These are phyloP conservation scores for Peromyscus leucopus DNA, from an alignment of 2,113 vertebrate species.

Conservation along the genomic window DNA sequence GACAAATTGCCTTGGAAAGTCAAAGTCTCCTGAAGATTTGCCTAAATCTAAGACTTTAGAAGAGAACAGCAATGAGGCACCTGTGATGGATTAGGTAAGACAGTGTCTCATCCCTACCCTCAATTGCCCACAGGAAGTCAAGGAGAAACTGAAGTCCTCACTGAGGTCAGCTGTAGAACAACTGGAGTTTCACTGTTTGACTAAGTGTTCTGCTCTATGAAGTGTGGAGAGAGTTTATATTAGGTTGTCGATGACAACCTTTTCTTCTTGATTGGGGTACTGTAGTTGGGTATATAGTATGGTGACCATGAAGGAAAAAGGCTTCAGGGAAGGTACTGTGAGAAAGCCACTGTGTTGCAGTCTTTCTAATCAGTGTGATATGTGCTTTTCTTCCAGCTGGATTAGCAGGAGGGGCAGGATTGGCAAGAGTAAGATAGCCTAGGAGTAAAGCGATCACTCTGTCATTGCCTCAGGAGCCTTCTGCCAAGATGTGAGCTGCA, in stretches of 20 bases:
- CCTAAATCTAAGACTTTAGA: conserved; percentile 92
- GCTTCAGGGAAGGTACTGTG: conserved; percentile 85
- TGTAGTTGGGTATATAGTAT: conserved; percentile 95
- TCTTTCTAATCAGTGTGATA: neutral
- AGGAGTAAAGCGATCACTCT: neutral
- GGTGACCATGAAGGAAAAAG: conserved; percentile 93
- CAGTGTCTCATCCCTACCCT: neutral
- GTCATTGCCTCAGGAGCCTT: neutral
- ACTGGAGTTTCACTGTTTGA: neutral
- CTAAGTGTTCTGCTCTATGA: neutral
- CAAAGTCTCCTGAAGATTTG: neutral
- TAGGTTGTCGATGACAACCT: neutral
- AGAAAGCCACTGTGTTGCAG: neutral
- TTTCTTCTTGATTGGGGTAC: conserved; percentile 87
- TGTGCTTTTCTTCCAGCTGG: neutral
- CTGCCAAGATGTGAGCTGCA: neutral
- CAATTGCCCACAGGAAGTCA: neutral
- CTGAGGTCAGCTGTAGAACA: neutral
- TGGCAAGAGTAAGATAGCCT: neutral
- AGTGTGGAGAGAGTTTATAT: neutral
- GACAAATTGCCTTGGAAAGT: neutral
- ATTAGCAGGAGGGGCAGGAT: neutral
- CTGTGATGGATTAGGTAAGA: conserved; percentile 95
- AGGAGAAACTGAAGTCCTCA: neutral
- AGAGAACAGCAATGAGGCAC: conserved; percentile 94